Evolutionary conservation across 2,888 invertebrate species (phyloP).

Genomic region (Tinea semifulvella): DNA sequence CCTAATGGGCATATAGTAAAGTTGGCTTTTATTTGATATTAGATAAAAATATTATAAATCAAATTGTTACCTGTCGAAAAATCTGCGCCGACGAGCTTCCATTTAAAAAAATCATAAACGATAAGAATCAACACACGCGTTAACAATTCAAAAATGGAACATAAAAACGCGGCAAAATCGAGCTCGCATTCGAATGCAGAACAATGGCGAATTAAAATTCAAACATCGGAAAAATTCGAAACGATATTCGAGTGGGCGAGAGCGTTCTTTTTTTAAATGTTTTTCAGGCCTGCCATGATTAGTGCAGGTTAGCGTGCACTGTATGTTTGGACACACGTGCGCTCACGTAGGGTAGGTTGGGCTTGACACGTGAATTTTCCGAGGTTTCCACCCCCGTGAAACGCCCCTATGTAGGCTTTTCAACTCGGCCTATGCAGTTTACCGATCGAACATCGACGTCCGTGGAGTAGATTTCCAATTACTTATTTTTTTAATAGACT

Average conservation of each 20-base stretch:
- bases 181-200: too few species aligned
- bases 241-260: constrained; percentile 26
- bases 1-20: too few species aligned
- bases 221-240: constrained; percentile 29
- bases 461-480: constrained; percentile 50
- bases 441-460: constrained; percentile 48
- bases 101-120: constrained; percentile 5
- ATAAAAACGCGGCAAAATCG: too few species aligned
- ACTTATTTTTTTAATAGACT: too few species aligned
- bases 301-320: constrained; percentile 55
- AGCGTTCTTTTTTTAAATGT: constrained; percentile 37
- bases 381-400: constrained; percentile 65
- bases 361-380: constrained; percentile 64
- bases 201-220: constrained; percentile 23
- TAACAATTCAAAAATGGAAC: constrained; percentile 11
- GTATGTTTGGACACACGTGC: constrained; percentile 62
- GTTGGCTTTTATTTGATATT: too few species aligned
- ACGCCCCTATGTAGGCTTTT: constrained; percentile 66
- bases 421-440: constrained; percentile 67
- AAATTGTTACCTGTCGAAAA: neutral
- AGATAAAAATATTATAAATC: neutral
- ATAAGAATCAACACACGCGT: neutral
- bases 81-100: neutral
- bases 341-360: constrained; percentile 43
- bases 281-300: constrained; percentile 57